A percentile compares a stretch with the other conserved stretches of the same genome.
Conservation (phyloP, 2,797 vertebrate species). For the Aotus griseimembra region DNA sequence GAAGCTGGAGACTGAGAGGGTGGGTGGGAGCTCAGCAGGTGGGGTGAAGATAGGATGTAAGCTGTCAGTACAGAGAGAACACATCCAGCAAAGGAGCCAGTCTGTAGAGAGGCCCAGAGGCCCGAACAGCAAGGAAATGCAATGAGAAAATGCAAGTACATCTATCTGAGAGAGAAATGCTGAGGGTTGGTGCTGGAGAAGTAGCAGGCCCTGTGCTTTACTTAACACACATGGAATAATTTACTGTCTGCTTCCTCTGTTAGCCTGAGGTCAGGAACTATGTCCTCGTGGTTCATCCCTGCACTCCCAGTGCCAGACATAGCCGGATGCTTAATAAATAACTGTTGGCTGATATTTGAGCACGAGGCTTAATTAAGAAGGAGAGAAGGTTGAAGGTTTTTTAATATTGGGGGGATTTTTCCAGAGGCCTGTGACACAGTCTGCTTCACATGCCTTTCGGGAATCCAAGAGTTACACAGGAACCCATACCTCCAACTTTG, state of each 20-base stretch:
- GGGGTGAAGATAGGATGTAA: neutral
- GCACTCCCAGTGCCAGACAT: no score
- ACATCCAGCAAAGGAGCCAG: neutral
- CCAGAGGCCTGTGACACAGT: neutral
- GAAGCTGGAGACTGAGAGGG: neutral
- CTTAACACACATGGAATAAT: accelerated
- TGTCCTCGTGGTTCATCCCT: accelerated
- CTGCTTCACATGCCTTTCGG: neutral
- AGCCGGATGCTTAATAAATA: neutral
- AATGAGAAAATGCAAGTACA: neutral
- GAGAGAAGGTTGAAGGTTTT: neutral
- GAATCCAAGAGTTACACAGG: neutral
- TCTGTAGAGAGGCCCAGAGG: neutral
- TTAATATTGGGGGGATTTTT: neutral
- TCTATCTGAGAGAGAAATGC: neutral
- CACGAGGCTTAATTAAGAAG: neutral
- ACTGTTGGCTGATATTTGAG: neutral
- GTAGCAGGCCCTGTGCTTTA: neutral
- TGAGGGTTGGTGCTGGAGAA: neutral
- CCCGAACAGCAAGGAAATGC: neutral
- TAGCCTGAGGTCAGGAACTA: neutral
- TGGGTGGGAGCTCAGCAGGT: accelerated
- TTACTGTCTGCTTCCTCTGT: neutral
- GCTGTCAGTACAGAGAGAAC: neutral
- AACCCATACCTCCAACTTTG: neutral